Percentiles rank a stretch among this genome's conserved stretches.
Conservation (phyloP, 2,888 invertebrate genomes). For the Tetragonula carbonaria region DNA sequence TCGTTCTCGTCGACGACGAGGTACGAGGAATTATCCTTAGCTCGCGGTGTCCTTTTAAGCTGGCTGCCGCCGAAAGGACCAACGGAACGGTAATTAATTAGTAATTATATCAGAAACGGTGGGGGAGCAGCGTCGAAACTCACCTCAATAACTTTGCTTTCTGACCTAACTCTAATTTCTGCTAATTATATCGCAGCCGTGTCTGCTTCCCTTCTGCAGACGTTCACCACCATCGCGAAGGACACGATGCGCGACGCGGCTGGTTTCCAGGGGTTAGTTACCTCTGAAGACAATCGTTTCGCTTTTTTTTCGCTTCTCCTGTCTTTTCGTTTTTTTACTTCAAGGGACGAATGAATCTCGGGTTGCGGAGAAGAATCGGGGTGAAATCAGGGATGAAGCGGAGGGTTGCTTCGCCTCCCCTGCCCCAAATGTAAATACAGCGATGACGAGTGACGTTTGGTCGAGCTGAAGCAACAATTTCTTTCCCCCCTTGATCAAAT, state of each 20-base stretch:
- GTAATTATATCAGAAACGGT: conserved; percentile 63
- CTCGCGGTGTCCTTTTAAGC: conserved; percentile 56
- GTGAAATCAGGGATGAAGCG: conserved; percentile 10
- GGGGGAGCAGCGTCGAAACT: conserved; percentile 49
- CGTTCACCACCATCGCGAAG: conserved; percentile 6
- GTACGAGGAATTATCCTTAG: conserved; percentile 50
- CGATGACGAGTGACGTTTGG: too few species aligned
- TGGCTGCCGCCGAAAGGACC: conserved; percentile 42
- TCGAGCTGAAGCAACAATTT: too few species aligned
- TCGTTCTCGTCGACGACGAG: background rate
- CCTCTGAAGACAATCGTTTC: conserved; percentile 17
- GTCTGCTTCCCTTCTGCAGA: conserved; percentile 43
- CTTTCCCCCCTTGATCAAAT: too few species aligned
- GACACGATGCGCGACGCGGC: background rate
- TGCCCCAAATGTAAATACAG: too few species aligned
- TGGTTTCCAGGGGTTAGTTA: background rate
- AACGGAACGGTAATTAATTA: conserved; percentile 66
- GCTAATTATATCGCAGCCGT: conserved; percentile 65
- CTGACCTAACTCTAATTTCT: conserved; percentile 73
- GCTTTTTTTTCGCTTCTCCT: background rate
- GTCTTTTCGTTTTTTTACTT: background rate
- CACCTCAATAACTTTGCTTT: conserved; percentile 71
- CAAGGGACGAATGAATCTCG: background rate
- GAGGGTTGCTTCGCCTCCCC: background rate
- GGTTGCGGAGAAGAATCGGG: background rate